These are phyloP conservation scores for Pterostichus niger DNA, from an alignment of 2,888 invertebrate genomes.

Conservation along the genomic window DNA sequence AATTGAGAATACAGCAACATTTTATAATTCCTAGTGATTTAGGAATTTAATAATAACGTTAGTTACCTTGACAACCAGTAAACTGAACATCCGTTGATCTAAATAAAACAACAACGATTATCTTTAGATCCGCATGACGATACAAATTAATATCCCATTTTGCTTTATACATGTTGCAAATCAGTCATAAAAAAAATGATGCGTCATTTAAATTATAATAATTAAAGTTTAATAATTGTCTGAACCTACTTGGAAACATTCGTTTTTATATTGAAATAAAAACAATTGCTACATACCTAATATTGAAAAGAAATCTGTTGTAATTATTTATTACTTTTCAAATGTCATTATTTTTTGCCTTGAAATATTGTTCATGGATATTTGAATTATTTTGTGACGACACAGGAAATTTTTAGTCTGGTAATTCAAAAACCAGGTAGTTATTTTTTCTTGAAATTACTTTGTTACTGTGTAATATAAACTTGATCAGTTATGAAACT, in stretches of 20 bases:
- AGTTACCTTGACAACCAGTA: constrained; percentile 41
- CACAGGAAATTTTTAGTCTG: neutral
- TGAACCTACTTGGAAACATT: neutral
- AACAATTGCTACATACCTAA: neutral
- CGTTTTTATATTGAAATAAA: neutral
- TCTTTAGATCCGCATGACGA: constrained; percentile 22
- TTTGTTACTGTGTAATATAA: too few relatives aligned
- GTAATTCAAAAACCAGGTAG: neutral
- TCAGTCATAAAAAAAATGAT: constrained; percentile 9
- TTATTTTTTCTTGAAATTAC: too few relatives aligned
- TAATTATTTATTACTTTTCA: neutral
- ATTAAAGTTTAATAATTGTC: neutral
- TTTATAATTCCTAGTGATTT: constrained; percentile 21
- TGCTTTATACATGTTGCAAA: constrained; percentile 13
- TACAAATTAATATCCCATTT: constrained; percentile 37
- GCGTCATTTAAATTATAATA: constrained; percentile 1
- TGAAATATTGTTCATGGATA: neutral
- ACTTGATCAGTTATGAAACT: too few relatives aligned
- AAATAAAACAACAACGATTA: constrained; percentile 29
- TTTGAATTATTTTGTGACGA: neutral
- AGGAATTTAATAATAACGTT: constrained; percentile 22
- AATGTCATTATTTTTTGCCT: neutral
- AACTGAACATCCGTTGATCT: constrained; percentile 47
- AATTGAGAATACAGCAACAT: neutral
- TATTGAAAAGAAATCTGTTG: neutral